A percentile compares a stretch with the other conserved stretches of the same genome.
phyloP scores from a whole-genome alignment of 2,113 vertebrate genomes.

The Petroica traversi region DNA sequence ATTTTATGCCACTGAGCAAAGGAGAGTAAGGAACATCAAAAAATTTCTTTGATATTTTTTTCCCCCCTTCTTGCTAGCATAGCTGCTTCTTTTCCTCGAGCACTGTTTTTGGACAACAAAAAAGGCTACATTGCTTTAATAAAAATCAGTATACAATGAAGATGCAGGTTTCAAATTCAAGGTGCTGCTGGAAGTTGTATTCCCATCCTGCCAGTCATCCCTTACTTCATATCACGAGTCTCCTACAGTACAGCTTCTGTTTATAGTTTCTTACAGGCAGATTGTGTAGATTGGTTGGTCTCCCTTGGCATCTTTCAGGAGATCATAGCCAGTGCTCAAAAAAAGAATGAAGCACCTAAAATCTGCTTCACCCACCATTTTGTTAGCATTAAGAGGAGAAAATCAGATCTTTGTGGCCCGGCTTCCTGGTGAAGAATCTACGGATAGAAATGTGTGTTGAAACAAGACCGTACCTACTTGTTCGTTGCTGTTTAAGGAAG shows the following conservation, averaged over 20 bases:
- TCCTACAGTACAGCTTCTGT: background rate
- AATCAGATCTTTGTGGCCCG: background rate
- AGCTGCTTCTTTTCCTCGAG: background rate
- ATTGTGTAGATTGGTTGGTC: background rate
- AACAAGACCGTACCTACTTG: background rate
- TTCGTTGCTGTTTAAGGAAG: background rate
- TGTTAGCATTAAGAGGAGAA: background rate
- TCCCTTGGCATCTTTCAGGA: background rate
- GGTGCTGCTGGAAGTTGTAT: background rate
- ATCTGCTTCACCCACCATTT: background rate
- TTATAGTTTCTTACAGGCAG: background rate
- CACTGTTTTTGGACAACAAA: background rate
- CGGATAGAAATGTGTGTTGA: background rate
- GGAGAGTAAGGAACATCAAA: background rate
- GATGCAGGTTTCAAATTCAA: background rate
- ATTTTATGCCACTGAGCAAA: background rate
- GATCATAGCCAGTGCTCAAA: background rate
- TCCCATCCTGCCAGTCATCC: background rate
- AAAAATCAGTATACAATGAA: background rate
- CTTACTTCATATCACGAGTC: background rate
- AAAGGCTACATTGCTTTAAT: background rate
- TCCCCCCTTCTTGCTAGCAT: background rate
- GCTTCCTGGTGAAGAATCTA: background rate
- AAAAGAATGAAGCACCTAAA: background rate
- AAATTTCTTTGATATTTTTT: background rate